phyloP scores from a whole-genome alignment of 1,140 invertebrate genomes.

The Araneus ventricosus region DNA sequence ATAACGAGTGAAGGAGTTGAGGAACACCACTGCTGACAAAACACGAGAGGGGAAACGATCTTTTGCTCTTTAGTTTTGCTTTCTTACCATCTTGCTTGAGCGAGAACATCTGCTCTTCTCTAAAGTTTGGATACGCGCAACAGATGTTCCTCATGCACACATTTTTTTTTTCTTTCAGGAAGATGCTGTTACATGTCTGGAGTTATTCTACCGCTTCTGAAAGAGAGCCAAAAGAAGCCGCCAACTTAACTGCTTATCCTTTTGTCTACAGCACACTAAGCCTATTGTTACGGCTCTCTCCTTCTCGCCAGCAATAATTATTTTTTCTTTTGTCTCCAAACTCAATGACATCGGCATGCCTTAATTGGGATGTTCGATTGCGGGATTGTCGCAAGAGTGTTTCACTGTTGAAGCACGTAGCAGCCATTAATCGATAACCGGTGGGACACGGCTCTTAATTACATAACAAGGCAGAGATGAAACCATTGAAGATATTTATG shows the following conservation, averaged over 20 bases:
- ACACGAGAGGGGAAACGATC: too few species aligned
- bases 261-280: background rate
- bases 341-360: background rate
- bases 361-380: background rate
- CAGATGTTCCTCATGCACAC: background rate
- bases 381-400: background rate
- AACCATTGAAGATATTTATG: conserved; percentile 1
- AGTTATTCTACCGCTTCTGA: background rate
- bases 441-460: background rate
- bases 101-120: conserved; percentile 12
- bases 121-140: background rate
- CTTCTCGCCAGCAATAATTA: background rate
- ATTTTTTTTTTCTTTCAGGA: background rate
- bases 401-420: background rate
- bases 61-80: background rate
- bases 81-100: background rate
- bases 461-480: background rate
- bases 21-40: background rate
- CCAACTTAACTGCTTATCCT: background rate
- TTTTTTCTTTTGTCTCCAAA: background rate
- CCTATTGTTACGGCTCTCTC: background rate
- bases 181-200: background rate
- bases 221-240: background rate
- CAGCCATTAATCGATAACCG: background rate
- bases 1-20: background rate